A percentile compares a stretch with the other conserved stretches of the same genome.
phyloP scores from a whole-genome alignment of 2,888 invertebrate species.

The Anorthoa munda region DNA sequence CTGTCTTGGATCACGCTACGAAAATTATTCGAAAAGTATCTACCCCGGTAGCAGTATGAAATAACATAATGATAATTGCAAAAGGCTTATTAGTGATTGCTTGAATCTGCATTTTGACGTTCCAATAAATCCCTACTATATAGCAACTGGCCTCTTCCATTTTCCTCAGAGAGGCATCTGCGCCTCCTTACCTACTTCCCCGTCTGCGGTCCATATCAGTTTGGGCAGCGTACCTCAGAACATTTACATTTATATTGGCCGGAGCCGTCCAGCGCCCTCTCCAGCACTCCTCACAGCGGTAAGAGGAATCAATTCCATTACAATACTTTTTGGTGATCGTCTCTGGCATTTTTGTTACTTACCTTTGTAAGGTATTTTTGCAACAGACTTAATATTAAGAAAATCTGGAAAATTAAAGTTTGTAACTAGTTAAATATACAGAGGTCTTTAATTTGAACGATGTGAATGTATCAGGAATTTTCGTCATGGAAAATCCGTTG shows the following conservation, averaged over 20 bases:
- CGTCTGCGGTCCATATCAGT: constrained; percentile 35
- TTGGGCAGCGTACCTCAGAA: constrained; percentile 80
- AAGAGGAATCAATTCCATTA: constrained; percentile 82
- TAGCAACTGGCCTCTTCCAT: not conserved
- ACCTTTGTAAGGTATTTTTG: constrained; percentile 27
- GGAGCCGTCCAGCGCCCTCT: constrained; percentile 76
- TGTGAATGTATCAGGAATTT: no score
- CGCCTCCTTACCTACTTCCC: constrained; percentile 20
- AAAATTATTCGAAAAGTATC: no score
- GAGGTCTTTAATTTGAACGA: no score
- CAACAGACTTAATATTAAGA: not conserved
- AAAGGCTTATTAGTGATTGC: not conserved
- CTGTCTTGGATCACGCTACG: no score
- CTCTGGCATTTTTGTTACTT: constrained; percentile 55
- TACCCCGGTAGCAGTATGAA: no score
- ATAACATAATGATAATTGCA: not conserved
- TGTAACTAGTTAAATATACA: no score
- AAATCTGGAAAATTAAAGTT: not conserved
- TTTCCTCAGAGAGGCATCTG: constrained; percentile 24
- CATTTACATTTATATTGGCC: constrained; percentile 90
- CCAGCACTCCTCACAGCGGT: constrained; percentile 71
- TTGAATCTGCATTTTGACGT: not conserved
- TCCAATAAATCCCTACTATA: not conserved
- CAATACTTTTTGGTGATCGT: constrained; percentile 71
- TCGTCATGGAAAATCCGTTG: no score